Conservation (phyloP, 2,888 invertebrate genomes). For the Heliconius aoede region DNA sequence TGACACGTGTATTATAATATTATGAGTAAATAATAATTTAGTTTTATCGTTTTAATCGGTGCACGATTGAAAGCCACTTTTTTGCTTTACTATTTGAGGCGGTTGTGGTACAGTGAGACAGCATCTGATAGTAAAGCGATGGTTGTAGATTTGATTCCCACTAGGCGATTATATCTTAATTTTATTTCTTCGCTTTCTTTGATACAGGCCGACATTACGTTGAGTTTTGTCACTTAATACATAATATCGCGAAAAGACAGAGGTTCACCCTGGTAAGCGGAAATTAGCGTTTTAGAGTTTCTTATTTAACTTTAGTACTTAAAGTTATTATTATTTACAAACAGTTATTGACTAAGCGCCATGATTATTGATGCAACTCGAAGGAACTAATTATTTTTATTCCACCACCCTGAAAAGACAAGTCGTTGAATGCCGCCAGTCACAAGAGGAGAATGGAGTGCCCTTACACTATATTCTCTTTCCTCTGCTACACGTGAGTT, state of each 20-base stretch:
- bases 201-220: too few species aligned
- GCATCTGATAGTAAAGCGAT: background rate
- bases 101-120: background rate
- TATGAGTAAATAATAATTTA: slow-evolving; percentile 1
- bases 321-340: too few species aligned
- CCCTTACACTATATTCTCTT: background rate
- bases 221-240: too few species aligned
- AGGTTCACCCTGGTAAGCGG: too few species aligned
- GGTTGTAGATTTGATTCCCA: too few species aligned
- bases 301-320: too few species aligned
- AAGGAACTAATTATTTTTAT: too few species aligned
- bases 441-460: background rate
- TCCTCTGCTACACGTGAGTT: background rate
- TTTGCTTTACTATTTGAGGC: background rate
- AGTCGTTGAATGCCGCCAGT: background rate
- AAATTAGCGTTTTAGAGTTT: too few species aligned
- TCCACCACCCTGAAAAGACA: background rate
- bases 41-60: background rate
- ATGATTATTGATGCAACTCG: background rate
- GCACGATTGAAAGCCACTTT: slow-evolving; percentile 4
- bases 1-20: background rate
- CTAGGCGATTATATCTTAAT: too few species aligned
- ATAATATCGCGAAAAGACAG: too few species aligned
- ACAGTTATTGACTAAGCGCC: too few species aligned
- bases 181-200: too few species aligned